Evolutionary conservation across 2,113 vertebrate species (phyloP).

Genomic region (Scartelaos histophorus): DNA sequence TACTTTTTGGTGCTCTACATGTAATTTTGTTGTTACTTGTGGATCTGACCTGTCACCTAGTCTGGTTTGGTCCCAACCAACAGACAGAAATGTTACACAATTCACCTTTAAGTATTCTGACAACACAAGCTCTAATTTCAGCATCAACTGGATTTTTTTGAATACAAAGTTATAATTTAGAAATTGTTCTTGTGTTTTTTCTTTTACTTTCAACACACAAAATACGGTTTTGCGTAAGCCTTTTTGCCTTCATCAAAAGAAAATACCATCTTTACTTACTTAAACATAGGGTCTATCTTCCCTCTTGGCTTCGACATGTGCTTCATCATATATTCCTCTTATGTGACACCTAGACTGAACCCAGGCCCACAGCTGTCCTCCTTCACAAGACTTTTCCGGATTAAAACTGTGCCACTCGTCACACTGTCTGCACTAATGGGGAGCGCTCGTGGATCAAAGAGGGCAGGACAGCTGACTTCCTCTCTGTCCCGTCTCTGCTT

Average conservation of each 20-base stretch:
- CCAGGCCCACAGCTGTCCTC: slow-evolving; percentile 1
- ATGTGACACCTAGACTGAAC: slow-evolving; percentile 1
- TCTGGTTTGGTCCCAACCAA: too few relatives aligned
- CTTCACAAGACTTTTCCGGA: slow-evolving; percentile 4
- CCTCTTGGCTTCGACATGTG: neutral
- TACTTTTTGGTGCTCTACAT: too few relatives aligned
- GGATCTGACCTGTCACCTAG: too few relatives aligned
- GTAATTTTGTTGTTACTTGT: too few relatives aligned
- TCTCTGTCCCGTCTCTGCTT: slow-evolving; percentile 42
- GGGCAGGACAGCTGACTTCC: slow-evolving; percentile 57
- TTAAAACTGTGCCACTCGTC: slow-evolving; percentile 4
- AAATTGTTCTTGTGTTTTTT: too few relatives aligned
- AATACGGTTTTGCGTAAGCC: too few relatives aligned
- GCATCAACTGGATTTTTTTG: too few relatives aligned
- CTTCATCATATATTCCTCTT: neutral
- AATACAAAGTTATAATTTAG: too few relatives aligned
- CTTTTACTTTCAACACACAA: too few relatives aligned
- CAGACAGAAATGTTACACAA: neutral
- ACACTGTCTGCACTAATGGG: slow-evolving; percentile 35
- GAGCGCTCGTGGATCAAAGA: slow-evolving; percentile 41
- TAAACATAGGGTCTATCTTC: neutral
- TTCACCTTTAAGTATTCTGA: too few relatives aligned
- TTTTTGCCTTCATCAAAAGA: too few relatives aligned
- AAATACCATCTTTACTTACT: too few relatives aligned
- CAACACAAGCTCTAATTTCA: neutral